These are phyloP conservation scores for Ephestia elutella DNA, from an alignment of 1,140 invertebrate species.

Conservation along the genomic window DNA sequence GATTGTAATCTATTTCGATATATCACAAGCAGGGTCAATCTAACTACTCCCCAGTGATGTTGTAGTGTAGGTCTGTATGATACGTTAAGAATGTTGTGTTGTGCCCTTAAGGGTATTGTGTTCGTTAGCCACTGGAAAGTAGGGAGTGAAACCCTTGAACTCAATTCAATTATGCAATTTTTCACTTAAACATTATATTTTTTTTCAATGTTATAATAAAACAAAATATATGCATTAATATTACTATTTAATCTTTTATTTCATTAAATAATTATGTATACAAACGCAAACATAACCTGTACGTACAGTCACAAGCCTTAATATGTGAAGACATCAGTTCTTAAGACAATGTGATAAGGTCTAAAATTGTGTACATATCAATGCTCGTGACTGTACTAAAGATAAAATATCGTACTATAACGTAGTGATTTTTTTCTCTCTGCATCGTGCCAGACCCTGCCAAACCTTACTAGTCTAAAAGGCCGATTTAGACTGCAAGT, in stretches of 20 bases:
- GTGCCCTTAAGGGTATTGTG: conserved; percentile 43
- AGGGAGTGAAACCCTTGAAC: conserved; percentile 36
- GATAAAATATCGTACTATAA: too few species aligned
- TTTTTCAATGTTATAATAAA: conserved; percentile 70
- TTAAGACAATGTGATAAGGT: too few species aligned
- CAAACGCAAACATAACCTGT: too few species aligned
- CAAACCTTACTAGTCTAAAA: too few species aligned
- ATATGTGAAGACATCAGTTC: too few species aligned
- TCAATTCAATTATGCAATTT: conserved; percentile 63
- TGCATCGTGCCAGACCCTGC: too few species aligned
- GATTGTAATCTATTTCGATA: conserved; percentile 50
- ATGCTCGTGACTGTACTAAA: too few species aligned
- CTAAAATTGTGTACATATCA: too few species aligned
- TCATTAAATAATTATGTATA: not conserved
- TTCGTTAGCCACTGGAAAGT: conserved; percentile 41
- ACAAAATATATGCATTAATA: conserved; percentile 68
- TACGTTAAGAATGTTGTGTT: conserved; percentile 50
- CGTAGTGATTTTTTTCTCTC: too few species aligned
- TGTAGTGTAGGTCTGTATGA: conserved; percentile 34
- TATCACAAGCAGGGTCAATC: conserved; percentile 34
- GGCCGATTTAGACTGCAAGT: too few species aligned
- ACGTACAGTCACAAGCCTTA: too few species aligned
- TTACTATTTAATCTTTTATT: conserved; percentile 39
- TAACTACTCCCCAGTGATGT: conserved; percentile 41
- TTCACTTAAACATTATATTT: conserved; percentile 62